phyloP scores from a whole-genome alignment of 2,797 vertebrate genomes.

The Paramormyrops hopkinsi region DNA sequence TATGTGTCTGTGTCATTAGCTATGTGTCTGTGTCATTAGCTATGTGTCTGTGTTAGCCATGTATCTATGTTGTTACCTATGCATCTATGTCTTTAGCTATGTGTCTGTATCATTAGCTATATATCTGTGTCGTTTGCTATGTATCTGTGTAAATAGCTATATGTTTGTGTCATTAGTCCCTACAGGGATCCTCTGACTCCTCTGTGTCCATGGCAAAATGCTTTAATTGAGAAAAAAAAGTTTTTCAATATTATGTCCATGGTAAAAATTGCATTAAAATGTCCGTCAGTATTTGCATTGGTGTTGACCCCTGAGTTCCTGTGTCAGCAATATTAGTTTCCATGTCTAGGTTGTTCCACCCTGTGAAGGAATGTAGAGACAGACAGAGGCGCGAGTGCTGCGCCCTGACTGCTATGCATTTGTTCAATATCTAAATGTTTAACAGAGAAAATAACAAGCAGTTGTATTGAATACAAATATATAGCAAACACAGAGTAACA shows the following conservation, averaged over 20 bases:
- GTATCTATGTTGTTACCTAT: too few relatives aligned
- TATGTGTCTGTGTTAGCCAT: not conserved
- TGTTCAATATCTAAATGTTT: not conserved
- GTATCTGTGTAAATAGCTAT: not conserved
- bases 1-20: not conserved
- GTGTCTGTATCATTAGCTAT: not conserved
- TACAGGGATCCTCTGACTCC: not conserved
- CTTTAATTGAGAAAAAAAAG: not conserved
- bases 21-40: not conserved
- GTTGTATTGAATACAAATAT: not conserved
- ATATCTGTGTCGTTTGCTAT: not conserved
- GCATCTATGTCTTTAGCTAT: too few relatives aligned
- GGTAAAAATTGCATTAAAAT: not conserved
- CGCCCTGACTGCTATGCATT: not conserved
- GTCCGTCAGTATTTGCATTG: not conserved
- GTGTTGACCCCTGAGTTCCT: not conserved
- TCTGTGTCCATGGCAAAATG: not conserved
- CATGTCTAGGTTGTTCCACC: not conserved
- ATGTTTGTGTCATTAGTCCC: not conserved
- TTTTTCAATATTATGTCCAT: not conserved
- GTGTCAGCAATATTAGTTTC: not conserved
- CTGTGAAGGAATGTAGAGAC: not conserved
- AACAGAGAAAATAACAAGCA: not conserved
- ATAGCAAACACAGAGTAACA: not conserved
- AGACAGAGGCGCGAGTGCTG: not conserved